Conservation (phyloP, 2,113 vertebrate species). For the Jaculus jaculus region DNA sequence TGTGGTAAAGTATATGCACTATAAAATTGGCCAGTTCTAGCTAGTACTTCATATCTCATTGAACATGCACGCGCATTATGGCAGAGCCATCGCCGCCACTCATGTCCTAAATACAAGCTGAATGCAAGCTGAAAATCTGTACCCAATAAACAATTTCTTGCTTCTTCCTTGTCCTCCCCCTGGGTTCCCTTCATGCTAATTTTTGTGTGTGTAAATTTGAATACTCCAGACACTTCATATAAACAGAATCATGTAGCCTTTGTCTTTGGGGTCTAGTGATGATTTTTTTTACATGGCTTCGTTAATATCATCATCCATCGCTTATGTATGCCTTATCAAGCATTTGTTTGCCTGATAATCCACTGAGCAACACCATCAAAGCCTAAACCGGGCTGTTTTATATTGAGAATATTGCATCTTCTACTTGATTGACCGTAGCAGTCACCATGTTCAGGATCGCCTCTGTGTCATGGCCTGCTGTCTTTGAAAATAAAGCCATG, state of each 20-base stretch:
- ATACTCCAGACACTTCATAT: neutral
- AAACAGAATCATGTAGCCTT: neutral
- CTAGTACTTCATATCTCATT: neutral
- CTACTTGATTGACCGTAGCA: neutral
- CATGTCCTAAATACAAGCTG: neutral
- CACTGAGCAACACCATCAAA: neutral
- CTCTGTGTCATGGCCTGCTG: neutral
- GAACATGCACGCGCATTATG: neutral
- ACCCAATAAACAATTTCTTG: neutral
- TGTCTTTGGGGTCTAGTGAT: neutral
- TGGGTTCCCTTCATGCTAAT: too few species aligned
- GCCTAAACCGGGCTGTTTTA: neutral
- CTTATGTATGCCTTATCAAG: neutral
- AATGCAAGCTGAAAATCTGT: neutral
- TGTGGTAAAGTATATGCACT: neutral
- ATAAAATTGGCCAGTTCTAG: neutral
- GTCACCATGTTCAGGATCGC: neutral
- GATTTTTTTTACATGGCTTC: neutral
- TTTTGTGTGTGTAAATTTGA: neutral
- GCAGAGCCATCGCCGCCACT: neutral
- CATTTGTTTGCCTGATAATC: neutral
- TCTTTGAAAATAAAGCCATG: conserved; percentile 16
- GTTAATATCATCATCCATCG: neutral
- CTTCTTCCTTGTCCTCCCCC: neutral
- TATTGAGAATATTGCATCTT: neutral